These are phyloP conservation scores for Archips crataeganus DNA, from an alignment of 2,888 invertebrate genomes.

Conservation along the genomic window DNA sequence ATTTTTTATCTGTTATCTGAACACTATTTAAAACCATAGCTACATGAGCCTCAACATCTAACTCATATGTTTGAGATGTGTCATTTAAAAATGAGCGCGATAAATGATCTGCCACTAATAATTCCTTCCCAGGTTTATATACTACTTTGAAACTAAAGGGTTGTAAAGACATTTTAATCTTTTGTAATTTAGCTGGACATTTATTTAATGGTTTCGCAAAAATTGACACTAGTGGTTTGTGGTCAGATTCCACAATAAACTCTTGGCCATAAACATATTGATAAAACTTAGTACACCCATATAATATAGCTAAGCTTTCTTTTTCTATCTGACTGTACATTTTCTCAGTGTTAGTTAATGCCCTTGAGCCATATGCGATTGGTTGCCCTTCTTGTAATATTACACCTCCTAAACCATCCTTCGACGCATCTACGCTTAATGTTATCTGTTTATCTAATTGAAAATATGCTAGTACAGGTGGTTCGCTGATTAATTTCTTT, in stretches of 20 bases:
- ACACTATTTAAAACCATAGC: conserved; percentile 5
- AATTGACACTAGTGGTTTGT: conserved; percentile 16
- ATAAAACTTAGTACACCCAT: conserved; percentile 39
- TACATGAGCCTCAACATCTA: conserved; percentile 5
- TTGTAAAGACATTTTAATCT: conserved; percentile 2
- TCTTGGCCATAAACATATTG: conserved; percentile 36
- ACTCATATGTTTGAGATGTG: conserved; percentile 6
- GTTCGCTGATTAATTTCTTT: conserved; percentile 2
- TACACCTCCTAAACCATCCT: conserved; percentile 25
- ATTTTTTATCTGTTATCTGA: neutral
- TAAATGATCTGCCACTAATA: conserved; percentile 12
- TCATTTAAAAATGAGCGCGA: conserved; percentile 2
- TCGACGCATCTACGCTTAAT: conserved; percentile 18
- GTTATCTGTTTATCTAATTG: neutral
- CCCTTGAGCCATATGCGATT: conserved; percentile 24
- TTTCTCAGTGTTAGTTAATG: conserved; percentile 19
- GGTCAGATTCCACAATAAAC: conserved; percentile 14
- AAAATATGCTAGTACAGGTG: conserved; percentile 6
- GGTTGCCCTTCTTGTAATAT: conserved; percentile 9
- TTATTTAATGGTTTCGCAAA: conserved; percentile 7
- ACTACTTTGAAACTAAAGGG: conserved; percentile 9
- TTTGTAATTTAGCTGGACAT: neutral
- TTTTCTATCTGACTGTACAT: conserved; percentile 39
- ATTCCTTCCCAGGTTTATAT: conserved; percentile 10
- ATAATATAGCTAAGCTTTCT: conserved; percentile 31